phyloP scores from a whole-genome alignment of 2,113 vertebrate genomes.

The Hippoglossus stenolepis region DNA sequence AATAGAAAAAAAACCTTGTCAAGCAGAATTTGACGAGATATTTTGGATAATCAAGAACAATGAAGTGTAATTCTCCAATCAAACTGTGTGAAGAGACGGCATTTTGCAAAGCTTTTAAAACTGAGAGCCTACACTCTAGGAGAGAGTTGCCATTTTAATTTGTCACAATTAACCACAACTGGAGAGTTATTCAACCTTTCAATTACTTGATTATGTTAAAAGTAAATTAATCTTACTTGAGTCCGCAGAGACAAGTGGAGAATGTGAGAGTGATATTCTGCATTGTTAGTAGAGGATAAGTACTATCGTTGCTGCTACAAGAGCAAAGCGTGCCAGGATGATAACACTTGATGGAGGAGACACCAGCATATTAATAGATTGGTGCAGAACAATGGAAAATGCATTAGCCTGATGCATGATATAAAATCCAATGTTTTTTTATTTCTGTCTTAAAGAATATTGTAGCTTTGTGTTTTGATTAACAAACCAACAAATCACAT shows the following conservation, averaged over 20 bases:
- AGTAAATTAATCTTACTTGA: background rate
- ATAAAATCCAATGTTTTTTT: background rate
- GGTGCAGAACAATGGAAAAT: background rate
- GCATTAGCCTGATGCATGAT: background rate
- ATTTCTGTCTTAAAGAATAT: background rate
- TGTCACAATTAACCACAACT: slow-evolving; percentile 34
- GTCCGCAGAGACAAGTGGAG: background rate
- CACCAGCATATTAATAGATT: background rate
- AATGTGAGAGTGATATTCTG: background rate
- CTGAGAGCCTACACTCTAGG: slow-evolving; percentile 11
- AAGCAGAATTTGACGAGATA: slow-evolving; percentile 32
- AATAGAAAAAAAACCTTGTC: slow-evolving; percentile 10
- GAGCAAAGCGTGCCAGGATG: background rate
- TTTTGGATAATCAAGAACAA: slow-evolving; percentile 13
- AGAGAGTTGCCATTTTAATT: slow-evolving; percentile 32
- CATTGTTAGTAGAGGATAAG: background rate
- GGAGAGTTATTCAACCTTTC: slow-evolving; percentile 22
- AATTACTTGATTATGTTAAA: slow-evolving; percentile 25
- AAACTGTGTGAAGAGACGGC: slow-evolving; percentile 29
- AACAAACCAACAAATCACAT: background rate
- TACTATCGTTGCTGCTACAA: background rate
- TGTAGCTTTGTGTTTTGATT: background rate
- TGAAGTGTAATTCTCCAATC: slow-evolving; percentile 30
- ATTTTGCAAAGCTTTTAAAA: slow-evolving; percentile 27
- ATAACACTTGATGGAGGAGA: background rate